These are phyloP conservation scores for Scophthalmus maximus DNA, from an alignment of 2,113 vertebrate genomes.

Conservation along the genomic window DNA sequence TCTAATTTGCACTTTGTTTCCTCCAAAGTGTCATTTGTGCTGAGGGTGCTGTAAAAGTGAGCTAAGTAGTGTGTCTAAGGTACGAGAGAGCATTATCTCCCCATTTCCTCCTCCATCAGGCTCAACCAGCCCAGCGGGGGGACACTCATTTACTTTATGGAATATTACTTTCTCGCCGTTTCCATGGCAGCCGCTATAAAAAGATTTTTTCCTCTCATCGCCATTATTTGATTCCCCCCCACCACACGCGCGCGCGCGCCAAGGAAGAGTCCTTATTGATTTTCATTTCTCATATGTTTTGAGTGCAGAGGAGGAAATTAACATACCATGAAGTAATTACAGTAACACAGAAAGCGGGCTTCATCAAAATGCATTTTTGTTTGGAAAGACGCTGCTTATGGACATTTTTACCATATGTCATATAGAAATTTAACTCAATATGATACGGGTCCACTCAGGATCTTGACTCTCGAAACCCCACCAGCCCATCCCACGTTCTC, in stretches of 20 bases:
- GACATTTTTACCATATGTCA: background rate
- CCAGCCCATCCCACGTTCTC: background rate
- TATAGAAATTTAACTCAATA: background rate
- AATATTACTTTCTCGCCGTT: conserved; percentile 83
- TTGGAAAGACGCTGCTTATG: background rate
- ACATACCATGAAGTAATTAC: conserved; percentile 65
- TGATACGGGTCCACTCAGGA: background rate
- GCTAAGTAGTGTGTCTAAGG: conserved; percentile 69
- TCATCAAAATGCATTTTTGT: background rate
- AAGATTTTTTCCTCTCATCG: conserved; percentile 79
- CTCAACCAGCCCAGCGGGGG: conserved; percentile 76
- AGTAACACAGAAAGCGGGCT: conserved; percentile 23
- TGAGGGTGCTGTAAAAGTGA: conserved; percentile 69
- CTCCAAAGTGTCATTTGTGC: conserved; percentile 63
- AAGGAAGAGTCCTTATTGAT: conserved; percentile 77
- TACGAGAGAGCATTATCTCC: conserved; percentile 60
- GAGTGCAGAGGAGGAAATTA: conserved; percentile 66
- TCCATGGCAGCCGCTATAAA: conserved; percentile 84
- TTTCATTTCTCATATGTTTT: conserved; percentile 78
- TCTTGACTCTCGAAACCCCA: background rate
- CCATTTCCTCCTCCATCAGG: conserved; percentile 71
- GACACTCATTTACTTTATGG: conserved; percentile 81
- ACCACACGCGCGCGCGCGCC: conserved; percentile 12
- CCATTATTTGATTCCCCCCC: conserved; percentile 71
- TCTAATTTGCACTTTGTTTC: conserved; percentile 62